Evolutionary conservation across 2,797 vertebrate genomes (phyloP), one percentile per base, ranked within the genome.

Genomic region (Poeciliopsis presidionis): DNA sequence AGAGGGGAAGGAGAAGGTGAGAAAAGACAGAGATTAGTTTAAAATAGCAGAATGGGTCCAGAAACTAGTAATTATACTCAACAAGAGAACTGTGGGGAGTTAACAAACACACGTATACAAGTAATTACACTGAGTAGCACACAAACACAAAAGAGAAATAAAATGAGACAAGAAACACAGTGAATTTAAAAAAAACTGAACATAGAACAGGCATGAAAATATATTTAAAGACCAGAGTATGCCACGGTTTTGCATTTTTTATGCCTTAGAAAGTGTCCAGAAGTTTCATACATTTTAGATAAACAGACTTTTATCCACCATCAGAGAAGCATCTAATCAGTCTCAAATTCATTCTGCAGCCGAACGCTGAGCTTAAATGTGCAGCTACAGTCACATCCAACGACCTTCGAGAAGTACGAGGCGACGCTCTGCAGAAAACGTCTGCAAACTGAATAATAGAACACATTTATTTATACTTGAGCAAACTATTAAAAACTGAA

Each of bases 31-130:
- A 39, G 43, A 86, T 87, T 8, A 88, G 86, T 89, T 90, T 22
- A 14, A 84, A 92, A 85, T 79, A 90, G 83, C 81, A 82, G 75
- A 87, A 88, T 87, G 73, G 89, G 80, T 89, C 84, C 81, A 90
- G 82, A 92, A 90, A 87, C 84, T 90, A 90, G 88, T 92, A 91
- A 93, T 93, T 93, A 92, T 70, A 81, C 89, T 90, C 90, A 91
- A 90, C 84, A 84, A 79, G 86, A 83, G 75, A 80, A 84, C 75
- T 47, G 80, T 75, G 72, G 81, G 80, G 81, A 81, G 53, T 13
- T 22, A 84, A 79, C 49, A 83, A 72, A 79, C 51, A 79, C 81
- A 65, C 8, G n/a, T 41, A 81, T 45, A 39, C 70, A 55, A 33
- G 18, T 43, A 83, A 69, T 82, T 72, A 75, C 70, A 72, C 76